Conservation (phyloP, 2,113 vertebrate genomes). For the Microcebus lehilahytsara region DNA sequence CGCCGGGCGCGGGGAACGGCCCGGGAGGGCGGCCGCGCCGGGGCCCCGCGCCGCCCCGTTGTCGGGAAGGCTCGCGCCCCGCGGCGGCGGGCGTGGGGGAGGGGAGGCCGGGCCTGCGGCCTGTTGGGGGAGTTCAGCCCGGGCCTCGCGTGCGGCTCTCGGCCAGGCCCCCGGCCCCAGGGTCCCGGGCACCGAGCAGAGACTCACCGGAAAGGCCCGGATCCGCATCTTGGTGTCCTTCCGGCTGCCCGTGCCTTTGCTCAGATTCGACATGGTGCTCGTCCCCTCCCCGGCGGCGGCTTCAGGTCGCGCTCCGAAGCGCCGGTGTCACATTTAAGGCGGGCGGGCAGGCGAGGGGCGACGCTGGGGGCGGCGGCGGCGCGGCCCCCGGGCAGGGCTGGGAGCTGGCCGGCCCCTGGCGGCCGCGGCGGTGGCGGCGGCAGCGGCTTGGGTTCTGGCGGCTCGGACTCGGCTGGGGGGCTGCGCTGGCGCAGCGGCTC, state of each 20-base stretch:
- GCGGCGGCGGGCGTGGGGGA: slow-evolving; percentile 60
- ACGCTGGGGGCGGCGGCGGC: slow-evolving; percentile 50
- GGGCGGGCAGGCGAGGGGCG: slow-evolving; percentile 52
- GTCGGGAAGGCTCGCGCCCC: slow-evolving; percentile 60
- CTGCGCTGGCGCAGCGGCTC: slow-evolving; percentile 69
- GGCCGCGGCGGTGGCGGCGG: slow-evolving; percentile 58
- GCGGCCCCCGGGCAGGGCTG: slow-evolving; percentile 56
- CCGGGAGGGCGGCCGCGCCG: slow-evolving; percentile 6
- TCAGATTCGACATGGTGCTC: slow-evolving; percentile 95
- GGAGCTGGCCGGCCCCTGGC: slow-evolving; percentile 62
- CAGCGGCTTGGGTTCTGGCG: slow-evolving; percentile 23
- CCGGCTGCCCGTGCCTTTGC: slow-evolving; percentile 96
- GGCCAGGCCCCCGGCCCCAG: slow-evolving; percentile 60
- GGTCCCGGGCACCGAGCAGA: slow-evolving; percentile 62
- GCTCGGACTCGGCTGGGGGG: slow-evolving; percentile 24
- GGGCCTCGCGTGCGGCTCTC: slow-evolving; percentile 61
- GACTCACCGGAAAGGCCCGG: slow-evolving; percentile 98
- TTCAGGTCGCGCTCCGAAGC: slow-evolving; percentile 70
- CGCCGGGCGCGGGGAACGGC: neutral
- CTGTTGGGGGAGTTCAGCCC: slow-evolving; percentile 64
- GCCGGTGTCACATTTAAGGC: slow-evolving; percentile 78
- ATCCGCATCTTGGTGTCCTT: slow-evolving; percentile 99
- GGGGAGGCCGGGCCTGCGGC: slow-evolving; percentile 60
- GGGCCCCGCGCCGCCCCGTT: slow-evolving; percentile 51
- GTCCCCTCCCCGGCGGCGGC: slow-evolving; percentile 74